Evolutionary conservation across 1,140 invertebrate species (phyloP).

Genomic region (Pararge aegeria): DNA sequence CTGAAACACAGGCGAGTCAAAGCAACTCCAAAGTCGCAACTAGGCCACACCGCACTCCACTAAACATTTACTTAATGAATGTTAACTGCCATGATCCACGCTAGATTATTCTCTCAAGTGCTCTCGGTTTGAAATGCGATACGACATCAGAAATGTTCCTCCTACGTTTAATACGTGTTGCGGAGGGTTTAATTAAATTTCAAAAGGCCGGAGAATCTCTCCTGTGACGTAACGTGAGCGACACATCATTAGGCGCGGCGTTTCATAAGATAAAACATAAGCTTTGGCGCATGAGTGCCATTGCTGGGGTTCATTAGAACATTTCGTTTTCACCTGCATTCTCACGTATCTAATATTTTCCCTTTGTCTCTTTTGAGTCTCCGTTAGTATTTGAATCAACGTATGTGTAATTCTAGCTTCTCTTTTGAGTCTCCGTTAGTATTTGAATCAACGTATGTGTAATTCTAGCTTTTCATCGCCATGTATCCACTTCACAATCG

Average conservation of each 20-base stretch:
- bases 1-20: no score
- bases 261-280: slow-evolving; percentile 2
- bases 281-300: neutral
- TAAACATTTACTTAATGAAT: neutral
- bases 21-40: no score
- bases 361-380: neutral
- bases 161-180: neutral
- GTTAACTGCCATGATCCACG: neutral
- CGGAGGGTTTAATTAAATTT: slow-evolving; percentile 7
- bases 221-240: slow-evolving; percentile 5
- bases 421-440: no score
- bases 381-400: no score
- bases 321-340: neutral
- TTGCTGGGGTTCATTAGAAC: neutral
- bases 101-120: neutral
- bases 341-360: neutral
- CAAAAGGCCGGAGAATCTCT: neutral
- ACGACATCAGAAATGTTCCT: neutral
- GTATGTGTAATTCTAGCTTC: no score
- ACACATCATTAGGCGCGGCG: slow-evolving; percentile 6
- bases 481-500: no score
- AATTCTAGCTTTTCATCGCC: no score
- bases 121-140: neutral
- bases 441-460: no score
- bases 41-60: no score